Evolutionary conservation across 2,113 vertebrate genomes (phyloP), one percentile per base, ranked within the genome.

Genomic region (Calypte anna): DNA sequence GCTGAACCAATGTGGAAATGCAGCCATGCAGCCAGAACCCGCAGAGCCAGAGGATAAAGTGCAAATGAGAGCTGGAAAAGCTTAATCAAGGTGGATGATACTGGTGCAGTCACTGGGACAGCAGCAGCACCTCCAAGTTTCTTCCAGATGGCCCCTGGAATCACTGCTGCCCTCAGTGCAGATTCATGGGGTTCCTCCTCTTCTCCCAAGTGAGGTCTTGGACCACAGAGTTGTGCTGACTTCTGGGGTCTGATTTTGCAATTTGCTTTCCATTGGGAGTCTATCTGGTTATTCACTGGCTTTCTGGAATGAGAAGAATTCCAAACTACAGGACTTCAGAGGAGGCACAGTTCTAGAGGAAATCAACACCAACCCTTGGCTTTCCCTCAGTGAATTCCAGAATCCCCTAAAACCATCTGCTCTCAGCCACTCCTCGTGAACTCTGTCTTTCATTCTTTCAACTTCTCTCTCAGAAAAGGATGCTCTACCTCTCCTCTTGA

Each of bases 271-370:
- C 25, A n/a, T 1, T 66, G 69, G 27, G 55, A 83, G 22, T 17
- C 36, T 81, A 23, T 9, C 12, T 46, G 54, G 27, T 62, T 76
- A 58, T 31, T 73, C 27, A 61, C 2, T 31, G 43, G 48, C 31
- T 93, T 83, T 93, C 68, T 67, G 83, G 36, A 91, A 74, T 54
- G 21, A 93, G 70, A 55, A 93, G 70, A 51, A 83, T 58, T 74
- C 68, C 62, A 77, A 78, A 19, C 46, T 28, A 16, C 28, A 53
- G 11, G 25, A 57, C 9, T 70, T 70, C 53, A 82, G 73, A 70
- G 57, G 70, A 81, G 58, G 66, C 31, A 74, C 12, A 84, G 22
- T n/a, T 77, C 68, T 70, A 40, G 64, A 77, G 59, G 27, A 91
- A 59, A 57, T 43, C 18, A 46, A 31, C 38, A 46, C 31, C 22